Percentiles rank a stretch among this genome's conserved stretches.
Conservation (phyloP, 2,888 invertebrate genomes). For the Catocala nupta region DNA sequence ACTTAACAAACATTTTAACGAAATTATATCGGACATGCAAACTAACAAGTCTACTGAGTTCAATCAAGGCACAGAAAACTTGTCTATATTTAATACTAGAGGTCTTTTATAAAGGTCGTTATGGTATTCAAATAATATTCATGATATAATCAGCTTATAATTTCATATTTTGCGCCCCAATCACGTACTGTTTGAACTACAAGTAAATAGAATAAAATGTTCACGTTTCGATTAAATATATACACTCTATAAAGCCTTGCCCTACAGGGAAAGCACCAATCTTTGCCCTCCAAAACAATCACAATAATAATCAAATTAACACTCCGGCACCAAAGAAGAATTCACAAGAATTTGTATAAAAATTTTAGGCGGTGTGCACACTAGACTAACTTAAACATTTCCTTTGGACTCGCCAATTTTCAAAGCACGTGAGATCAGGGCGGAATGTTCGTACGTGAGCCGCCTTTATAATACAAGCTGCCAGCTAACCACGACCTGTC, state of each 20-base stretch:
- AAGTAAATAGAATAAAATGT: not conserved
- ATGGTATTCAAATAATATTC: no score
- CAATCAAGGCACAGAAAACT: no score
- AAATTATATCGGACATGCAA: no score
- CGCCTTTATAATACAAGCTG: constrained; percentile 54
- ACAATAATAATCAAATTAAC: constrained; percentile 27
- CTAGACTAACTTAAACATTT: constrained; percentile 60
- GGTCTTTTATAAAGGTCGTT: no score
- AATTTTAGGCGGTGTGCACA: constrained; percentile 41
- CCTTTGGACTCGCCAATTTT: constrained; percentile 67
- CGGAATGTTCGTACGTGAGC: constrained; percentile 66
- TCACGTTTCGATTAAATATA: not conserved
- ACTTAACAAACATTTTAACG: no score
- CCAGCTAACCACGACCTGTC: constrained; percentile 47
- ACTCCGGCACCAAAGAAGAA: constrained; percentile 11
- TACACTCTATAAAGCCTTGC: not conserved
- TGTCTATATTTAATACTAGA: no score
- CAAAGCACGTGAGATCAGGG: constrained; percentile 69
- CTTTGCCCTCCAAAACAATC: constrained; percentile 14
- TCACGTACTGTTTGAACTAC: not conserved
- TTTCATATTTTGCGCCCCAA: not conserved
- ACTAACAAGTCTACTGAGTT: no score
- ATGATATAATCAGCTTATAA: no score
- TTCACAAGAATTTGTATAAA: constrained; percentile 41
- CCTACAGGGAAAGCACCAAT: not conserved